These are phyloP conservation scores for Temnopleurus reevesii DNA, from an alignment of 53 echinoderm and acorn worm species.

Conservation along the genomic window DNA sequence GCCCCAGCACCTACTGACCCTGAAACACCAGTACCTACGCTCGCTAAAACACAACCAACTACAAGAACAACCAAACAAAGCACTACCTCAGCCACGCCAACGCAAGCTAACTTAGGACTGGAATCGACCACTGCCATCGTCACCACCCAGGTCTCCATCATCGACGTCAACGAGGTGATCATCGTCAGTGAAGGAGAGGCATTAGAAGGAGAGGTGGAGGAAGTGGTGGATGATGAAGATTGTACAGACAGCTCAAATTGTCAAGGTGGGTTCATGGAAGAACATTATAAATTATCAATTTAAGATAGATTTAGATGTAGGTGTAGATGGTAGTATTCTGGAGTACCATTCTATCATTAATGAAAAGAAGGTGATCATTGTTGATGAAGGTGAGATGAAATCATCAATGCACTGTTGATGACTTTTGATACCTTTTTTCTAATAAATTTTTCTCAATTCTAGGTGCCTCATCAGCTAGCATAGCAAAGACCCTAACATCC, in stretches of 20 bases:
- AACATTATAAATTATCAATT: too few relatives aligned
- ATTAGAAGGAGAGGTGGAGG: not conserved
- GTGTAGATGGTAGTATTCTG: too few relatives aligned
- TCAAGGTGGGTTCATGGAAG: not conserved
- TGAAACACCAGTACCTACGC: not conserved
- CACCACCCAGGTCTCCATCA: conserved; percentile 38
- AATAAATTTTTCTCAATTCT: too few relatives aligned
- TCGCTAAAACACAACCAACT: too few relatives aligned
- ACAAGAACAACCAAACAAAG: not conserved
- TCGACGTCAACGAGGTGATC: conserved; percentile 36
- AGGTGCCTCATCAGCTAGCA: conserved; percentile 46
- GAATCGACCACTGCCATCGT: conserved; percentile 21
- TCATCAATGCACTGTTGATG: too few relatives aligned
- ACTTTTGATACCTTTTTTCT: too few relatives aligned
- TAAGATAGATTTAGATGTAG: too few relatives aligned
- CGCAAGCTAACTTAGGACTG: not conserved
- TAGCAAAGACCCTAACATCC: not conserved
- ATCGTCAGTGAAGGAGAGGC: conserved; percentile 16
- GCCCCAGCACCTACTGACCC: not conserved
- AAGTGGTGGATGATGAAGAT: not conserved
- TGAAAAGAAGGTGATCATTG: too few relatives aligned
- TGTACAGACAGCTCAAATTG: conserved; percentile 48
- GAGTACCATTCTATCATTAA: too few relatives aligned
- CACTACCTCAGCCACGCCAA: not conserved
- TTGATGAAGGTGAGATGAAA: too few relatives aligned